Conservation (phyloP, 2,888 invertebrate genomes). For the Heliconius cydno region DNA sequence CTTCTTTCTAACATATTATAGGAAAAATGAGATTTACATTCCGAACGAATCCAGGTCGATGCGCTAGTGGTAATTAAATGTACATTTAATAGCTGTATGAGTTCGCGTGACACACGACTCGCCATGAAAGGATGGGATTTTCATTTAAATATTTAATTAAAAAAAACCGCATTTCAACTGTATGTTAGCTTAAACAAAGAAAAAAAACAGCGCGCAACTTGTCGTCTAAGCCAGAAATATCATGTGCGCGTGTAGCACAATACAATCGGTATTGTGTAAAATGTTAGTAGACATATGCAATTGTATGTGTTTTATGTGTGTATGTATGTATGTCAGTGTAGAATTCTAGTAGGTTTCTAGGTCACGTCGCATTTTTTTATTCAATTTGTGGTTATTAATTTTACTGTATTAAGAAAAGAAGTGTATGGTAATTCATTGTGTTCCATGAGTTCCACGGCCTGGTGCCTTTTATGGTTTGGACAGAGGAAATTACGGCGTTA, state of each 20-base stretch:
- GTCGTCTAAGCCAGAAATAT: neutral
- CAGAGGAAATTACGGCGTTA: too few relatives aligned
- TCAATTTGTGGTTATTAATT: neutral
- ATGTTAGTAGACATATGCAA: neutral
- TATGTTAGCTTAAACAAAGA: conserved; percentile 8
- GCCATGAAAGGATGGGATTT: conserved; percentile 12
- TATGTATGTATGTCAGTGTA: neutral
- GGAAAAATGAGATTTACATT: neutral
- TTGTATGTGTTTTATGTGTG: neutral
- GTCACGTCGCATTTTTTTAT: neutral
- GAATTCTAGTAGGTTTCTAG: neutral
- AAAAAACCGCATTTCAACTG: conserved; percentile 5
- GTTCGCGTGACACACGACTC: conserved; percentile 19
- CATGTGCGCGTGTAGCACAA: neutral
- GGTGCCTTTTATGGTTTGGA: too few relatives aligned
- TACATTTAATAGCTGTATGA: conserved; percentile 7
- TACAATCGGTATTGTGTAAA: neutral
- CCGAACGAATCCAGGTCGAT: conserved; percentile 5
- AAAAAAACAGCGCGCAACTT: neutral
- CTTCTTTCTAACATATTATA: neutral
- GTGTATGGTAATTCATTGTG: too few relatives aligned
- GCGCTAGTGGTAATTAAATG: conserved; percentile 16
- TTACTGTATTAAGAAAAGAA: neutral
- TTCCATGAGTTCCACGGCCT: too few relatives aligned
- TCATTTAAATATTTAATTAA: conserved; percentile 21